A percentile compares a stretch with the other conserved stretches of the same genome.
Evolutionary conservation across 2,797 vertebrate species (phyloP).

Genomic region (Lutra lutra): DNA sequence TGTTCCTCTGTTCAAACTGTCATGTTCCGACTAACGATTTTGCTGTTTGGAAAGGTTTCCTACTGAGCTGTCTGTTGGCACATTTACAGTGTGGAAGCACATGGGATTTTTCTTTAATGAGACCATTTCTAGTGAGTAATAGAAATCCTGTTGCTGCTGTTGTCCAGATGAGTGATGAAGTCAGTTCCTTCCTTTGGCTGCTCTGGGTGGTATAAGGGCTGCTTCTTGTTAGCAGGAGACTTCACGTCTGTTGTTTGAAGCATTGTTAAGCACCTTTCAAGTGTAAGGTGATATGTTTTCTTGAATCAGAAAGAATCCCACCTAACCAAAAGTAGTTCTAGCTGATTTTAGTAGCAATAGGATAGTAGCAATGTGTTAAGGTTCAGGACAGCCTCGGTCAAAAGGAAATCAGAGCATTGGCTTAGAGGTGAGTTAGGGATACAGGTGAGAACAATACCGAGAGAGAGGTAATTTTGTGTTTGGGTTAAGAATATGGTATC

Average conservation of each 20-base stretch:
- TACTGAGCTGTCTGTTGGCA: slow-evolving; percentile 18
- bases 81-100: not conserved
- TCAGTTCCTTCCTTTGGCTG: not conserved
- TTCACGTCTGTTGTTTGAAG: not conserved
- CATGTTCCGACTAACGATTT: not conserved
- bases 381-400: not conserved
- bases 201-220: not conserved
- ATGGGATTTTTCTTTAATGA: slow-evolving; percentile 19
- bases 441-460: not conserved
- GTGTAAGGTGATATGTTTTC: not conserved
- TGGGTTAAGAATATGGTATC: not conserved
- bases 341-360: not conserved
- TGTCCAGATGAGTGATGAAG: not conserved
- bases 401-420: not conserved
- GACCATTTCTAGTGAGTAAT: not conserved
- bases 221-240: not conserved
- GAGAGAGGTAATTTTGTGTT: not conserved
- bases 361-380: not conserved
- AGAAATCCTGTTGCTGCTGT: not conserved
- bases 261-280: not conserved
- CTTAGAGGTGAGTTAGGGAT: not conserved
- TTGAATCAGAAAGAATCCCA: not conserved
- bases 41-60: slow-evolving; percentile 58
- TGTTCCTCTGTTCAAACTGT: not conserved
- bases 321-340: not conserved